A percentile compares a stretch with the other conserved stretches of the same genome.
These are phyloP conservation scores for Pteronotus mesoamericanus DNA, from an alignment of 2,797 vertebrate genomes.

Conservation along the genomic window DNA sequence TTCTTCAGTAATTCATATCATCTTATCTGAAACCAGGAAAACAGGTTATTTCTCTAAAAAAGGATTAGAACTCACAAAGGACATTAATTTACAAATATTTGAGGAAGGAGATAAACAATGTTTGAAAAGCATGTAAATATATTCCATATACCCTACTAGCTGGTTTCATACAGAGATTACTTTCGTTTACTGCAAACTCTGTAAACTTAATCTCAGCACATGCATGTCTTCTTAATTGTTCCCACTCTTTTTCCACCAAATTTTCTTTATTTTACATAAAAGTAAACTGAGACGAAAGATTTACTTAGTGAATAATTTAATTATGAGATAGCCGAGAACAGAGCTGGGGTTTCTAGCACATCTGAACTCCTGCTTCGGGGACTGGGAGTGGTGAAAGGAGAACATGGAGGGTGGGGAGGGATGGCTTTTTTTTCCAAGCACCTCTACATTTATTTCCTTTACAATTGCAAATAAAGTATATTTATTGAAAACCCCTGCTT, in stretches of 20 bases:
- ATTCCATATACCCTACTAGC: not conserved
- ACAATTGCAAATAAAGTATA: not conserved
- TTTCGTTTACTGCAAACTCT: not conserved
- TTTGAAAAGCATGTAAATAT: not conserved
- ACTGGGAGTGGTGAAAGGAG: not conserved
- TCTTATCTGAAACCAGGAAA: not conserved
- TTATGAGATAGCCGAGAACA: not conserved
- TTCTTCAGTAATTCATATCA: not conserved
- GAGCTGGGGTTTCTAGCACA: not conserved
- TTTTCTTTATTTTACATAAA: slow-evolving; percentile 3
- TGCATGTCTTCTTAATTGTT: not conserved
- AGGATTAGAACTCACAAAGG: not conserved
- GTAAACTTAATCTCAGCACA: not conserved
- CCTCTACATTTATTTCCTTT: not conserved
- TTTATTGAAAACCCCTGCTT: not conserved
- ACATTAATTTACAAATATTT: not conserved
- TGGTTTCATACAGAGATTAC: not conserved
- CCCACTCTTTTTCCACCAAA: not conserved
- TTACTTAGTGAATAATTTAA: not conserved
- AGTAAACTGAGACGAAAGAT: not conserved
- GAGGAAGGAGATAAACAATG: not conserved
- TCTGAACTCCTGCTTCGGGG: not conserved
- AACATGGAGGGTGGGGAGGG: not conserved
- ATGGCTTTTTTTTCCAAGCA: not conserved
- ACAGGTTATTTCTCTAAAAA: not conserved